Conservation (phyloP, 2,113 vertebrate species). For the Carassius carassius region DNA sequence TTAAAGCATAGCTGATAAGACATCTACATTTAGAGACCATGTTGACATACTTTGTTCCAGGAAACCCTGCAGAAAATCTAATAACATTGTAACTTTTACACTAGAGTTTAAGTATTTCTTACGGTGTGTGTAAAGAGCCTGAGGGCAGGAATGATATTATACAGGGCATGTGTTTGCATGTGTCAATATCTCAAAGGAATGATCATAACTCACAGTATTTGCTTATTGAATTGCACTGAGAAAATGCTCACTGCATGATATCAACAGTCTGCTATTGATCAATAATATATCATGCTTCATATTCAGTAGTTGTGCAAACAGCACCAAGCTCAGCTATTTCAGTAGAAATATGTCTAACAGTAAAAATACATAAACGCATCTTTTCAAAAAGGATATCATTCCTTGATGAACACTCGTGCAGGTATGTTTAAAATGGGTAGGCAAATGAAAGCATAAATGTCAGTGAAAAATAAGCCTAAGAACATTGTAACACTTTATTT, state of each 20-base stretch:
- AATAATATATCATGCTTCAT: too few species aligned
- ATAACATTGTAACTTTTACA: not conserved
- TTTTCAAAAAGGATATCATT: not conserved
- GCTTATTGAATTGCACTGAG: not conserved
- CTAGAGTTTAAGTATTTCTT: not conserved
- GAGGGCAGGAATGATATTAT: not conserved
- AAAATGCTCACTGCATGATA: slow-evolving; percentile 1
- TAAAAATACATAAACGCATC: not conserved
- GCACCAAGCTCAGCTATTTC: not conserved
- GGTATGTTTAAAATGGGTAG: not conserved
- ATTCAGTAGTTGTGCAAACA: too few species aligned
- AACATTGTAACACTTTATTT: not conserved
- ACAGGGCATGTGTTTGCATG: slow-evolving; percentile 1
- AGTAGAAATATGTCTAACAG: not conserved
- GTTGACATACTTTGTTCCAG: not conserved
- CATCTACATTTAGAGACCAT: not conserved
- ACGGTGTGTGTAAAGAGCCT: not conserved
- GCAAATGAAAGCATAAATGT: not conserved
- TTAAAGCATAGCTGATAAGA: not conserved
- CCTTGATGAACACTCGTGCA: not conserved
- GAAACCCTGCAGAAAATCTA: not conserved
- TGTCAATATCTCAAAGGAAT: not conserved
- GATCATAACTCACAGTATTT: not conserved
- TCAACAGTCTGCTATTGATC: not conserved
- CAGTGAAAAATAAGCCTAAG: not conserved